A percentile compares a stretch with the other conserved stretches of the same genome.
Conservation (phyloP, 2,888 invertebrate genomes). For the Noctuana brunneofusca region DNA sequence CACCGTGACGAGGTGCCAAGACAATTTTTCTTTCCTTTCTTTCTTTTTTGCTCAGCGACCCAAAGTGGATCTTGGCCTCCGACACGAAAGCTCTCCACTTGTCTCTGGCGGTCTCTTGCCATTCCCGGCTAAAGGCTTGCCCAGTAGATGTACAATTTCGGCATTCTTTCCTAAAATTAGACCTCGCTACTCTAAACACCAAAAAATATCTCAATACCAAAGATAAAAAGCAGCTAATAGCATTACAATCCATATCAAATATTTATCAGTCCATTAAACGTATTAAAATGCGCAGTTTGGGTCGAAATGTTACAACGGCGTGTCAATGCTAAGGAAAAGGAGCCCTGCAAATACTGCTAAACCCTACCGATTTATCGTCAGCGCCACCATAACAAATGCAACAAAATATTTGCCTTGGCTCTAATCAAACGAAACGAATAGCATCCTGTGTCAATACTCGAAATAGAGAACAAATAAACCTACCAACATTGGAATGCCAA, state of each 20-base stretch:
- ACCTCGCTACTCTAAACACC: neutral
- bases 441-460: slow-evolving; percentile 61
- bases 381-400: slow-evolving; percentile 53
- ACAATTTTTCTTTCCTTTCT: neutral
- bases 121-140: too few species aligned
- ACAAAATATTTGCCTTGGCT: slow-evolving; percentile 53
- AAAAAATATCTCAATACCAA: neutral
- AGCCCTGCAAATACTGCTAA: slow-evolving; percentile 58
- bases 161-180: neutral
- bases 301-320: slow-evolving; percentile 64
- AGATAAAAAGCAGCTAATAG: slow-evolving; percentile 19
- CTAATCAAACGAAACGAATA: slow-evolving; percentile 47
- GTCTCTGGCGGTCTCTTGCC: too few species aligned
- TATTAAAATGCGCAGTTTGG: slow-evolving; percentile 60
- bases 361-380: slow-evolving; percentile 76
- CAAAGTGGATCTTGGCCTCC: too few species aligned
- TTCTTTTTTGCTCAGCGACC: too few species aligned
- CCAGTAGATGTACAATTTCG: too few species aligned
- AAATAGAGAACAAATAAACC: slow-evolving; percentile 23
- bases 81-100: too few species aligned
- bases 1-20: too few species aligned
- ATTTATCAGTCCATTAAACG: slow-evolving; percentile 67
- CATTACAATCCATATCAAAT: slow-evolving; percentile 36
- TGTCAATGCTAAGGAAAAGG: slow-evolving; percentile 59
- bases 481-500: slow-evolving; percentile 13